Percentiles rank a stretch among this genome's conserved stretches.
Evolutionary conservation across 2,113 vertebrate species (phyloP).

Genomic region (Fulmarus glacialis): DNA sequence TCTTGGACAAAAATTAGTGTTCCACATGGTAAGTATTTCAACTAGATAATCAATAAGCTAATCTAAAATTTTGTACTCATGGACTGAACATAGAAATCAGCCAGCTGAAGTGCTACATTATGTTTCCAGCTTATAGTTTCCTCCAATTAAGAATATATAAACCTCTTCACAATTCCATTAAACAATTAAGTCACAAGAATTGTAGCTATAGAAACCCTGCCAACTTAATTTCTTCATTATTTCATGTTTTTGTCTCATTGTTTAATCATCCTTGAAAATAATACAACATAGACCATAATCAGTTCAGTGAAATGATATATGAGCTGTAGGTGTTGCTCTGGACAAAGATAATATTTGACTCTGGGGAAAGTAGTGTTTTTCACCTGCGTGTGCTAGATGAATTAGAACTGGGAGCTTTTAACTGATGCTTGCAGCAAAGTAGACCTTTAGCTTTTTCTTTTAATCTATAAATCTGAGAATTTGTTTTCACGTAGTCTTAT

Average conservation of each 20-base stretch:
- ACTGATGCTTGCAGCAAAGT: not conserved
- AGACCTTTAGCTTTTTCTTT: not conserved
- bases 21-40: not conserved
- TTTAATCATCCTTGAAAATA: not conserved
- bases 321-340: not conserved
- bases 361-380: not conserved
- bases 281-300: not conserved
- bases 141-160: not conserved
- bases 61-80: not conserved
- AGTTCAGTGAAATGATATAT: not conserved
- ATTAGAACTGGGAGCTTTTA: not conserved
- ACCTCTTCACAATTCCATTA: not conserved
- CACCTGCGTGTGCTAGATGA: not conserved
- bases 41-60: not conserved
- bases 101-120: not conserved
- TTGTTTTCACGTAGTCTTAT: not conserved
- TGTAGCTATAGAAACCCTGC: not conserved
- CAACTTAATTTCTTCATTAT: not conserved
- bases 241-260: not conserved
- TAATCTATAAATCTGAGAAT: not conserved
- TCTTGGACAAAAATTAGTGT: not conserved
- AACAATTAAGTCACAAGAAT: not conserved
- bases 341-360: not conserved
- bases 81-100: not conserved
- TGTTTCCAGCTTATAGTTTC: not conserved